Evolutionary conservation across 2,113 vertebrate species (phyloP), one percentile per base, ranked within the genome.

Genomic region (Anthoscopus minutus): DNA sequence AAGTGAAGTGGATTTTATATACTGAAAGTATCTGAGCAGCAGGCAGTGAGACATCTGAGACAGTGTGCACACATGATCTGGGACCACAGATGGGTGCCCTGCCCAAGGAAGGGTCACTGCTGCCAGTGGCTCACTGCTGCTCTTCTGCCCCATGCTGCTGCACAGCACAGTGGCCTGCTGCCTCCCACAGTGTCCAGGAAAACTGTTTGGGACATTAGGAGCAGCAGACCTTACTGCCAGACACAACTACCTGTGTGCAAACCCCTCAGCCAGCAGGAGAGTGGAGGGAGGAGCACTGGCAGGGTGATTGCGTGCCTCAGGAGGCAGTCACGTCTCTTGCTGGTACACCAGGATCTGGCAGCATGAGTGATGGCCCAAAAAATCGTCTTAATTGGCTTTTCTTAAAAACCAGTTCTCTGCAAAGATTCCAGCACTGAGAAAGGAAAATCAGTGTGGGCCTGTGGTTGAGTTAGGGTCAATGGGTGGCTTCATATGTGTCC

Each of bases 241-340:
- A 24, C 12, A 15, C 0, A 0, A 70, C 45, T 50, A 56, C 28
- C 4, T 3, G 5, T 10, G 4, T 31, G 13, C 3, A 13, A 76
- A 57, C 5, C 1, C 30, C n/a, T 91, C 2, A 0, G 28, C 2
- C 30, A 40, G 20, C 37, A 53, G 53, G 79, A 72, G 19, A 16
- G 8, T 38, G 20, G 28, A 72, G 9, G 8, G 11, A 91, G 11
- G 40, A 51, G 2, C 6, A 6, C 7, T 33, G 38, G 8, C 28
- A 44, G 19, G 13, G 21, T 60, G 61, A 27, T 33, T 16, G 23
- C 38, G 48, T 65, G 37, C 9, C 44, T 60, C 44, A 45, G 54
- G n/a, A 80, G 45, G 9, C 7, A 16, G 37, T 38, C 13, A 33
- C 3, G 0, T 71, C n/a, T 91, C 40, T 20, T 13, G 15, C 13